Evolutionary conservation across 2,797 vertebrate species (phyloP), one percentile per base, ranked within the genome.

Genomic region (Poeciliopsis gracilis): DNA sequence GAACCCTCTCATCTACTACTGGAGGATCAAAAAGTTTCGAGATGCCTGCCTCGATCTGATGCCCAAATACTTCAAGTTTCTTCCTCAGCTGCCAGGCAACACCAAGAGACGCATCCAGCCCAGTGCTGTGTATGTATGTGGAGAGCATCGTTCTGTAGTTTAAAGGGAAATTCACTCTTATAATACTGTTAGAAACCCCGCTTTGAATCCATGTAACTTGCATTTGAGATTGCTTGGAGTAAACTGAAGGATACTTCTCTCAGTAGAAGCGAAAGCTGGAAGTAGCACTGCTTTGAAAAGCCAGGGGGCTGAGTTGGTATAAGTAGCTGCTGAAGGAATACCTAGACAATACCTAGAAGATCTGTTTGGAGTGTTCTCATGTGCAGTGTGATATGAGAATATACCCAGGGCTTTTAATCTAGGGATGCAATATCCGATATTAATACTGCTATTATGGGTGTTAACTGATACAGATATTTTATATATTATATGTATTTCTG

Each of bases 11-110:
- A 98, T 99, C 86, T 99, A 99, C 95, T 99, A 99, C 96, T 99
- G 98, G 97, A 96, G 98, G 88, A 99, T 99, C 92, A 99, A 98
- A 95, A 99, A 99, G 93, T 99, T 99, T 88, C 97, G 99, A 0
- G 97, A 98, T 0, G 97, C 98, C 89, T 99, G 98, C 94, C 95
- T 98, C 61, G 98, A 99, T 87, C 94, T 99, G 90, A 97, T 98
- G 97, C 98, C 98, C 87, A 98, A 97, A 89, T 98, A 98, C 94
- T 97, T 98, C 88, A 99, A 97, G 94, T 97, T 97, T 93, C 94
- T 99, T 92, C 98, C 98, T 15, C 97, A 95, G 92, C 95, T 99
- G 81, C 97, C 97, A 1, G 97, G 97, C 76, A 96, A 98, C 78
- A 98, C 97, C 0, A 96, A 95, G 92, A 94, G 98, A 73, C 96